A percentile compares a stretch with the other conserved stretches of the same genome.
phyloP scores from a whole-genome alignment of 2,888 invertebrate species.

The Trachelus iudaicus region DNA sequence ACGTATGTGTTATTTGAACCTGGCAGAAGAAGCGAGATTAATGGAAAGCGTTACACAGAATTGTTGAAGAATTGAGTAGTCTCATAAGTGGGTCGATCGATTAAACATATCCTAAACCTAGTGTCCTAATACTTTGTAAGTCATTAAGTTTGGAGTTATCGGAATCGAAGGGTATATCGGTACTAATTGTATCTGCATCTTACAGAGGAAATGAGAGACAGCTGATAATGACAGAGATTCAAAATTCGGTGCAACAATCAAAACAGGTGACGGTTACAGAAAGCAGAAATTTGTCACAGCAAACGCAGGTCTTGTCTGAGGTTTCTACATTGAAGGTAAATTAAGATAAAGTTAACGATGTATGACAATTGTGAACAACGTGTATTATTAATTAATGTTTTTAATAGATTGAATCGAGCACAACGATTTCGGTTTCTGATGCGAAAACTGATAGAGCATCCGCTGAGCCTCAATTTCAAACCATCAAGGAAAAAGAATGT shows the following conservation, averaged over 20 bases:
- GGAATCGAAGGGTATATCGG: no score
- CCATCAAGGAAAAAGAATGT: conserved; percentile 73
- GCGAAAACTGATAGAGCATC: conserved; percentile 32
- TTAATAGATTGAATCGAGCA: no score
- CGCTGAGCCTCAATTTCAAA: conserved; percentile 67
- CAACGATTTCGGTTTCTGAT: no score
- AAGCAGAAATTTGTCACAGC: not conserved
- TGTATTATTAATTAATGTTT: no score
- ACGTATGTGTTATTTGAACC: not conserved
- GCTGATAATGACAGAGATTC: conserved; percentile 15
- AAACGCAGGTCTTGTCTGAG: not conserved
- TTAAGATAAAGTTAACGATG: no score
- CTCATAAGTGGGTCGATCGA: conserved; percentile 6
- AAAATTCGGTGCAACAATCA: conserved; percentile 15
- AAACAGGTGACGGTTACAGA: conserved; percentile 7
- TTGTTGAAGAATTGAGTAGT: conserved; percentile 6
- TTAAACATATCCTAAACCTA: conserved; percentile 1
- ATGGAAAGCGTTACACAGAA: not conserved
- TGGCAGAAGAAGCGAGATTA: not conserved
- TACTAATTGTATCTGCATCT: not conserved
- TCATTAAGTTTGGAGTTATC: not conserved
- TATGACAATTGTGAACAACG: no score
- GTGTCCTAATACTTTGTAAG: not conserved
- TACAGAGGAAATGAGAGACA: conserved; percentile 27
- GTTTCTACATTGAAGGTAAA: no score